Percentiles rank a stretch among this genome's conserved stretches.
Evolutionary conservation across 1,140 invertebrate genomes (phyloP).

Genomic region (Polypedilum vanderplanki): DNA sequence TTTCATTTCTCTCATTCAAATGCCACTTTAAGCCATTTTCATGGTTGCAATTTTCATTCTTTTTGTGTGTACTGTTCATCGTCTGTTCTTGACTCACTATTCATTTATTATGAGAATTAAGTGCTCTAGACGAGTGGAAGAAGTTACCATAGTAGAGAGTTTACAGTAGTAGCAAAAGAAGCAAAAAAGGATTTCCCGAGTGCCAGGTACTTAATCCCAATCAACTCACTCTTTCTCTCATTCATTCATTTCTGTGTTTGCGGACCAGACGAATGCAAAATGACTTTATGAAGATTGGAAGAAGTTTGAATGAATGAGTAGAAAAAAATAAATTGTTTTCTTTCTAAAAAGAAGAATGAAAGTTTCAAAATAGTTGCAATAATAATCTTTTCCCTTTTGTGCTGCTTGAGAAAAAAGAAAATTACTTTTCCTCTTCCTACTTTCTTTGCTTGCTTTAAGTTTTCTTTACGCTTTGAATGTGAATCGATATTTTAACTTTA

Average conservation of each 20-base stretch:
- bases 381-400: background rate
- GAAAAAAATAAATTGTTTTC: background rate
- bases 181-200: background rate
- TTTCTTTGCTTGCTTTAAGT: too few species aligned
- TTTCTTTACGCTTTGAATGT: background rate
- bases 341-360: too few species aligned
- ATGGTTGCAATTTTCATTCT: constrained; percentile 7
- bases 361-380: too few species aligned
- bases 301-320: too few species aligned
- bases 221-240: background rate
- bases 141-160: too few species aligned
- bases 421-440: too few species aligned
- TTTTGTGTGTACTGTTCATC: background rate
- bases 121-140: background rate
- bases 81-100: constrained; percentile 5
- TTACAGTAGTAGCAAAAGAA: background rate
- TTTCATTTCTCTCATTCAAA: background rate
- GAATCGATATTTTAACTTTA: too few species aligned
- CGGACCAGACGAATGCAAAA: background rate
- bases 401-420: background rate
- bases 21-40: constrained; percentile 17
- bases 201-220: constrained; percentile 16
- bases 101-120: constrained; percentile 20
- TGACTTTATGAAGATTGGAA: constrained; percentile 13
- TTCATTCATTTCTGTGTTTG: too few species aligned